Evolutionary conservation across 2,113 vertebrate genomes (phyloP), one percentile per base, ranked within the genome.

Genomic region (Tamias sibiricus): DNA sequence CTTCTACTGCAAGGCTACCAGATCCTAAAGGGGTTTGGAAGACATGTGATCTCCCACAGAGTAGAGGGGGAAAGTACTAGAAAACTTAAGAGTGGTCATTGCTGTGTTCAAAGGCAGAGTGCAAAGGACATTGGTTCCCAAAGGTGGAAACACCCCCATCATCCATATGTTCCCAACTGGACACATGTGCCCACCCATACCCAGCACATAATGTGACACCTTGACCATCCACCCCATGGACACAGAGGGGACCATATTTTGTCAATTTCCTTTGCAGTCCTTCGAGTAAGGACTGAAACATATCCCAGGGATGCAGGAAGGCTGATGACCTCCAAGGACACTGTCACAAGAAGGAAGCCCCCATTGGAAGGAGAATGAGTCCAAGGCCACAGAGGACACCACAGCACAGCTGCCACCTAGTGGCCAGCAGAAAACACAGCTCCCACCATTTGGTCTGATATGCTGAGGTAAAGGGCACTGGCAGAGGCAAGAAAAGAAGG

Each of bases 401-500:
- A 57, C 74, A 79, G 72, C 30, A 79, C 20, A 85, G 83, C 57
- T 81, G 72, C 82, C 42, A 37, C 75, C 86, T 62, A 64, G 76
- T 17, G 7, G 54, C 47, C 90, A 35, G 59, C 80, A 30, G 28
- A 80, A 86, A 93, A 49, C 72, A 87, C 64, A 75, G 32, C 83
- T 86, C 79, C 93, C 30, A 57, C 12, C 12, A 2, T 85, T 57
- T 77, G 83, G 83, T 88, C 95, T 94, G 62, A 35, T 42, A 40
- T 52, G 88, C 97, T 71, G 89, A 96, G 96, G 95, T 75, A 82
- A 94, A 4, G 71, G 32, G 77, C 68, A 19, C 68, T 24, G 71
- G 71, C 59, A 35, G 75, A 82, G 82, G 82, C 26, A 76, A 89
- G 93, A 22, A 57, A 40, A 89, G 52, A 80, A 10, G 42, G 74